Conservation (phyloP, 2,113 vertebrate species). For the Stigmatopora argus region DNA sequence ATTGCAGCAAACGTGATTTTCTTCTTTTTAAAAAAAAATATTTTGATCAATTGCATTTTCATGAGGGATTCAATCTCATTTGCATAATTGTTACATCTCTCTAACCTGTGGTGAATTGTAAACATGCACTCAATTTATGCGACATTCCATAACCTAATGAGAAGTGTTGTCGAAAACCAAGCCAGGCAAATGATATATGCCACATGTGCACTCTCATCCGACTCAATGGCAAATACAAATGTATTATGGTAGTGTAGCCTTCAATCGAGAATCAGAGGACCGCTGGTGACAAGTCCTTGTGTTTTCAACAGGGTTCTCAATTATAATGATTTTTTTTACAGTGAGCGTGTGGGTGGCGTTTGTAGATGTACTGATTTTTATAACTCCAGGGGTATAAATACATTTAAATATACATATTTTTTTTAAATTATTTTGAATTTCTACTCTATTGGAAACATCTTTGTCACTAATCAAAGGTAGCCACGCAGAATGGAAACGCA, state of each 20-base stretch:
- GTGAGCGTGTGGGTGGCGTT: too few species aligned
- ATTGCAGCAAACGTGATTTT: neutral
- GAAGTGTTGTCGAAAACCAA: neutral
- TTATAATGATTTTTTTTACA: too few species aligned
- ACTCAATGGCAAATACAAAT: neutral
- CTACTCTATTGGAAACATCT: slow-evolving; percentile 21
- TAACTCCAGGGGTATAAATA: too few species aligned
- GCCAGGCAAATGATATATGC: neutral
- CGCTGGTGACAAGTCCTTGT: slow-evolving; percentile 21
- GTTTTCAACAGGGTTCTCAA: slow-evolving; percentile 15
- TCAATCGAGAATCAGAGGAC: neutral
- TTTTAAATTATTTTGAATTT: too few species aligned
- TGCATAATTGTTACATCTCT: neutral
- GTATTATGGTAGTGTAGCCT: neutral
- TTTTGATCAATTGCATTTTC: slow-evolving; percentile 3
- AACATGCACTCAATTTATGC: neutral
- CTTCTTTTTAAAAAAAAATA: too few species aligned
- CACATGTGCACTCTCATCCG: neutral
- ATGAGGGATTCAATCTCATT: neutral
- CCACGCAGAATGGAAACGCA: slow-evolving; percentile 31
- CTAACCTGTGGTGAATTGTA: neutral
- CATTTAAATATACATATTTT: too few species aligned
- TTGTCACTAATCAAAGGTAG: slow-evolving; percentile 17
- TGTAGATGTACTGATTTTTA: too few species aligned
- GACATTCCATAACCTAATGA: neutral